Base-by-base conservation (phyloP, 2,888 invertebrate species). In the Ochlodes sylvanus region DNA sequence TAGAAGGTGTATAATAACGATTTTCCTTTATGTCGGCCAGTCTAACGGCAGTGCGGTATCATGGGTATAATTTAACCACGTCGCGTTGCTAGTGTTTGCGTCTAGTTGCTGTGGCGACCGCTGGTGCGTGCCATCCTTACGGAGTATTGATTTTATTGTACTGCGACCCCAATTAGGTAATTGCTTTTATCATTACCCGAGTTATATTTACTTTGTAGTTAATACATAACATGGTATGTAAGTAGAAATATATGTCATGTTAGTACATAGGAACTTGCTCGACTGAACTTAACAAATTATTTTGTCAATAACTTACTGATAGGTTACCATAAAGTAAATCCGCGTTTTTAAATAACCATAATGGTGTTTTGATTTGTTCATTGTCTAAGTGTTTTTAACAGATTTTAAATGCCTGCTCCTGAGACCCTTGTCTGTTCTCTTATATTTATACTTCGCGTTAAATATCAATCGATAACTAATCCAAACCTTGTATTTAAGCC, bases 51-150 rank as follows among this genome's bases (percentile, higher is more conserved):
- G 10, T 42, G 42, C 54, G 27, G 60, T 54, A 54, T 54, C 54
- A 32, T 32, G 54, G 27, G 32, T 60, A 66, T 66, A 81, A 83
- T 82, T 85, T 78, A 76, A 78, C 76, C 76, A 76, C 71, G 69
- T 70, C 72, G 66, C 19, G 10, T 7, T 50, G 74, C 69, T 70
- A 56, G 52, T 88, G 88, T 89, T 89, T 87, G 88, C 69, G 69
- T 69, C 70, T 72, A 74, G 89, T 89, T 81, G 87, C 89, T 86
- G 86, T 78, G 79, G 88, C 84, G 71, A 70, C 72, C 74, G 79
- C 88, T 87, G 84, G 84, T 86, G 88, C 76, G 72, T 72, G 68
- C 71, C 73, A 77, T 88, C 84, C 82, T 50, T 86, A 79, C 78
- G 74, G 69, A 70, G 42, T 85, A 89, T 89, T 79, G 88, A 89